Percentiles rank a stretch among this genome's conserved stretches.
Evolutionary conservation across 2,797 vertebrate species (phyloP).

Genomic region (Takifugu ocellatus): DNA sequence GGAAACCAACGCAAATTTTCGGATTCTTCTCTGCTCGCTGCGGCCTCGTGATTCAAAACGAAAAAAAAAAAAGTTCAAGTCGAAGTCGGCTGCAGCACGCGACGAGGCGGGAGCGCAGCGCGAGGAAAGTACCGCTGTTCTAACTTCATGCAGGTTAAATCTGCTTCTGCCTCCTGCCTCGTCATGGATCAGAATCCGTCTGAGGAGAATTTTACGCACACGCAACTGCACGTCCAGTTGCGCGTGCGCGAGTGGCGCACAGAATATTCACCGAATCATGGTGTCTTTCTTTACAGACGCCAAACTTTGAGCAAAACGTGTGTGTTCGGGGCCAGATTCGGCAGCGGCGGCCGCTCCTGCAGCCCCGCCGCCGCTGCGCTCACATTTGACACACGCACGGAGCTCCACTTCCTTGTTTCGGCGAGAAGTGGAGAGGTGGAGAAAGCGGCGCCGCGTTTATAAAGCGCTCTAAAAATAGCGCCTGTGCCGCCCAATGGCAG

Average conservation of each 20-base stretch:
- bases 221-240: no score
- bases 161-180: conserved; percentile 21
- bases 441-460: conserved; percentile 61
- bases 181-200: conserved; percentile 29
- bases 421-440: not conserved
- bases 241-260: not conserved
- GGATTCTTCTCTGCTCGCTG: conserved; percentile 6
- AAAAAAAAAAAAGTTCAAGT: not conserved
- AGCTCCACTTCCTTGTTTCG: conserved; percentile 51
- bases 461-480: conserved; percentile 93
- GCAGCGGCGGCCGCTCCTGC: not conserved
- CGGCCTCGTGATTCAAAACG: conserved; percentile 14
- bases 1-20: not conserved
- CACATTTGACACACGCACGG: conserved; percentile 15
- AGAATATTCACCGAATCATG: not conserved
- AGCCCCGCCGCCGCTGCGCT: conserved; percentile 8
- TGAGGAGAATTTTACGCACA: not conserved
- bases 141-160: conserved; percentile 39
- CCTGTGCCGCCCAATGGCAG: conserved; percentile 66
- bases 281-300: not conserved
- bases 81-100: not conserved
- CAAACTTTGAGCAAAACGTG: not conserved
- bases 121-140: conserved; percentile 26
- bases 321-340: conserved; percentile 11
- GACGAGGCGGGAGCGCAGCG: conserved; percentile 33